These are phyloP conservation scores for Megaceryle torquata DNA, from an alignment of 2,113 vertebrate species.

Conservation along the genomic window DNA sequence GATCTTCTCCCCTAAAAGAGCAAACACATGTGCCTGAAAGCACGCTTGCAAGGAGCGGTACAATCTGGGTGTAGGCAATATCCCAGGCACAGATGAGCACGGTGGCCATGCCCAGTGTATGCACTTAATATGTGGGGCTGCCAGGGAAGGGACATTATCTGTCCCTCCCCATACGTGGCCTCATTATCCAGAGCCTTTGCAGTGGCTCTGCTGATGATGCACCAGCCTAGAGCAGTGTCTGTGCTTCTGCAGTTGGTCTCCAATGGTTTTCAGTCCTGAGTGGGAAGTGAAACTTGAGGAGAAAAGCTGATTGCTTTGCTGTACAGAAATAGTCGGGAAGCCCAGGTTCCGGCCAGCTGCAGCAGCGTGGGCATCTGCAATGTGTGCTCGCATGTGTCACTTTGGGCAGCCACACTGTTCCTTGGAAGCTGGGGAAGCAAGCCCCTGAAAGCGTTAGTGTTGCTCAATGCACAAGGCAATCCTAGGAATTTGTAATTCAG, in stretches of 20 bases:
- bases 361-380: background rate
- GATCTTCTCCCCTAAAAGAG: background rate
- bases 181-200: background rate
- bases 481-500: background rate
- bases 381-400: background rate
- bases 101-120: rapidly evolving
- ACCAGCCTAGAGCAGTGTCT: background rate
- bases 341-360: rapidly evolving
- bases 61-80: background rate
- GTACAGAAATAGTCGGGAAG: background rate
- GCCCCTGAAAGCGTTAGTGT: background rate
- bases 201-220: background rate
- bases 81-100: background rate
- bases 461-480: background rate
- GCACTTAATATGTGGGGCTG: rapidly evolving
- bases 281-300: constrained; percentile 51
- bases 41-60: background rate
- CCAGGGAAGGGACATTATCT: background rate
- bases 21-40: background rate
- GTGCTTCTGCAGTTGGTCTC: background rate
- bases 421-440: background rate
- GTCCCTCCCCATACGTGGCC: rapidly evolving
- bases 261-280: background rate
- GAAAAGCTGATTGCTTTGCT: background rate
- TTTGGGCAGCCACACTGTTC: background rate